These are phyloP conservation scores for Pteria penguin DNA, from an alignment of 2,888 invertebrate genomes.

Conservation along the genomic window DNA sequence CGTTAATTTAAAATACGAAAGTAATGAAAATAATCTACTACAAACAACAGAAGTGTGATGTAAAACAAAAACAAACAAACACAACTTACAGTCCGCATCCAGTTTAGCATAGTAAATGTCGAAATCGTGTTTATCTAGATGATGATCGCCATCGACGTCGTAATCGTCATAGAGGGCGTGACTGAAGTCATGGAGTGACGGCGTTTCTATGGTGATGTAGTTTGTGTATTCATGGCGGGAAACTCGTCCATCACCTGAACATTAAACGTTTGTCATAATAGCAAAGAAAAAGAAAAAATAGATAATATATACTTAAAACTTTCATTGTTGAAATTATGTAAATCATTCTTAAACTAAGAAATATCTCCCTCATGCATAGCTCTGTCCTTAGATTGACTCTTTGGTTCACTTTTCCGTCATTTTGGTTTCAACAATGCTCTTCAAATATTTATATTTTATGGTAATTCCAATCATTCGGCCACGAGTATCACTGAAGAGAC, in stretches of 20 bases:
- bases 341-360: no score
- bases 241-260: conserved; percentile 45
- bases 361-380: no score
- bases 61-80: no score
- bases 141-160: conserved; percentile 49
- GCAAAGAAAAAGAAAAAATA: neutral
- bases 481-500: neutral
- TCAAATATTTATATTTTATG: no score
- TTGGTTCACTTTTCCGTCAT: no score
- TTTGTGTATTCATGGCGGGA: conserved; percentile 51
- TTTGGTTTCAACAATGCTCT: no score
- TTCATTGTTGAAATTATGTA: neutral
- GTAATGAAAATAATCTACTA: no score
- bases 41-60: no score
- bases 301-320: neutral
- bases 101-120: conserved; percentile 44
- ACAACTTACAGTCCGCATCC: conserved; percentile 45
- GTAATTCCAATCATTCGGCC: neutral
- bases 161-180: conserved; percentile 55
- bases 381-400: no score
- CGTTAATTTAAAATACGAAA: no score
- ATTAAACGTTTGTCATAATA: no score
- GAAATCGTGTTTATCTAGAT: conserved; percentile 45
- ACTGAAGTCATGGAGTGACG: conserved; percentile 46
- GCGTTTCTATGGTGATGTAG: conserved; percentile 38